phyloP scores from a whole-genome alignment of 2,797 vertebrate species.

The Macropodus opercularis region DNA sequence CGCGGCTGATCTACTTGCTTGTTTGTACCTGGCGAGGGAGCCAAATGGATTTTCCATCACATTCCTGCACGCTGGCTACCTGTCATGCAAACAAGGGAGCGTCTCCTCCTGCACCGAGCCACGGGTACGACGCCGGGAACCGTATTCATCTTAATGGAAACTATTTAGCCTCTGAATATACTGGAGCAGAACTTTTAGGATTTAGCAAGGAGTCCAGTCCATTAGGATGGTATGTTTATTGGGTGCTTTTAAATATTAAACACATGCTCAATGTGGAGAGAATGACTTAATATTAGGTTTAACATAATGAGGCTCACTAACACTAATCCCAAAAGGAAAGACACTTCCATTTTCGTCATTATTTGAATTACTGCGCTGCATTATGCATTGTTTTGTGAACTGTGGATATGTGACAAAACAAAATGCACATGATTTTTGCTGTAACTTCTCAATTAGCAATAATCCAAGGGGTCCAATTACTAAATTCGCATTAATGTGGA shows the following conservation, averaged over 20 bases:
- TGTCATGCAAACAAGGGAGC: constrained; percentile 53
- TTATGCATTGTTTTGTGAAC: not conserved
- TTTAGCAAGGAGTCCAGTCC: not conserved
- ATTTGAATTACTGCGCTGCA: not conserved
- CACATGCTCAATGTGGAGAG: constrained; percentile 15
- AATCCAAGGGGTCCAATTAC: constrained; percentile 2
- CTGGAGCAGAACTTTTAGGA: not conserved
- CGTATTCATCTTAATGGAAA: constrained; percentile 28
- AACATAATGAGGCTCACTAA: constrained; percentile 10
- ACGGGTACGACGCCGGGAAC: constrained; percentile 8
- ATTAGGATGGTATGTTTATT: not conserved
- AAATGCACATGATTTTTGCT: not conserved
- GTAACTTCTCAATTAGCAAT: constrained; percentile 9
- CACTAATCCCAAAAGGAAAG: constrained; percentile 7
- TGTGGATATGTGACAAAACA: not conserved
- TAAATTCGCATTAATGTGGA: not conserved
- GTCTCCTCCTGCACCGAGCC: constrained; percentile 13
- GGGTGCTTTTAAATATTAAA: not conserved
- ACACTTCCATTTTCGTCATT: not conserved
- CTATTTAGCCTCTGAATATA: not conserved
- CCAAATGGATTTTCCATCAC: constrained; percentile 59
- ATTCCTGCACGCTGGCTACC: constrained; percentile 37
- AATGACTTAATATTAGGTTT: constrained; percentile 7
- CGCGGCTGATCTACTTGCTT: constrained; percentile 50
- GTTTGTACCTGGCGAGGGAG: constrained; percentile 41